A percentile compares a stretch with the other conserved stretches of the same genome.
These are phyloP conservation scores for Ceratina australensis DNA, from an alignment of 1,140 invertebrate species.

Conservation along the genomic window DNA sequence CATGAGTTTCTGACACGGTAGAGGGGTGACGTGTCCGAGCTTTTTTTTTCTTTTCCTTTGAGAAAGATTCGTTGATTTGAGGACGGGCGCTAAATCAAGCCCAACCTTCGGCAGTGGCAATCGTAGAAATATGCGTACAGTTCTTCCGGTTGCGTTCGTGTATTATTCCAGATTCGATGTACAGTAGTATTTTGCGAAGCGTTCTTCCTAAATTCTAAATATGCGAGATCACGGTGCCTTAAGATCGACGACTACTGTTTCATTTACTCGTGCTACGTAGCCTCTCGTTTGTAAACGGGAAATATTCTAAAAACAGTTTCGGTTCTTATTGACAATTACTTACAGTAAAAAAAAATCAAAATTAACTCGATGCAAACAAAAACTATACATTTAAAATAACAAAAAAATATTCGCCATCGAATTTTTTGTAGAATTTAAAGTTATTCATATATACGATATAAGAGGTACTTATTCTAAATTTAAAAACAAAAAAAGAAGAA, in stretches of 20 bases:
- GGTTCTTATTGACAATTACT: constrained; percentile 19
- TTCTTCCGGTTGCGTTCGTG: too few species aligned
- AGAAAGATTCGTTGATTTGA: neutral
- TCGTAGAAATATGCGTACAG: too few species aligned
- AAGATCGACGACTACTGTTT: constrained; percentile 9
- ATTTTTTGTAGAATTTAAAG: constrained; percentile 18
- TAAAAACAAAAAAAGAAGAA: neutral
- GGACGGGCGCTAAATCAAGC: constrained; percentile 9
- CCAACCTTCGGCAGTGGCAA: neutral
- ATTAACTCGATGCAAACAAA: neutral
- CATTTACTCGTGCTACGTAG: neutral
- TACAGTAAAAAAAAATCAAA: neutral
- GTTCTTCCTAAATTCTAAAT: neutral
- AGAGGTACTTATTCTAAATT: constrained; percentile 28
- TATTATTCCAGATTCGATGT: constrained; percentile 8
- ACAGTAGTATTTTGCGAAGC: neutral
- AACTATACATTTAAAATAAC: constrained; percentile 2
- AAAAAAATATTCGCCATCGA: constrained; percentile 5
- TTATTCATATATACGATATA: constrained; percentile 24
- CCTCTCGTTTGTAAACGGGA: neutral
- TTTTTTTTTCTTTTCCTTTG: neutral
- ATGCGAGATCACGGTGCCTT: constrained; percentile 29
- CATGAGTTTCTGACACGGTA: neutral
- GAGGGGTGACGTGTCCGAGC: neutral
- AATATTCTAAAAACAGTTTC: neutral